Evolutionary conservation across 2,888 invertebrate genomes (phyloP).

Genomic region (Bellardia bayeri): DNA sequence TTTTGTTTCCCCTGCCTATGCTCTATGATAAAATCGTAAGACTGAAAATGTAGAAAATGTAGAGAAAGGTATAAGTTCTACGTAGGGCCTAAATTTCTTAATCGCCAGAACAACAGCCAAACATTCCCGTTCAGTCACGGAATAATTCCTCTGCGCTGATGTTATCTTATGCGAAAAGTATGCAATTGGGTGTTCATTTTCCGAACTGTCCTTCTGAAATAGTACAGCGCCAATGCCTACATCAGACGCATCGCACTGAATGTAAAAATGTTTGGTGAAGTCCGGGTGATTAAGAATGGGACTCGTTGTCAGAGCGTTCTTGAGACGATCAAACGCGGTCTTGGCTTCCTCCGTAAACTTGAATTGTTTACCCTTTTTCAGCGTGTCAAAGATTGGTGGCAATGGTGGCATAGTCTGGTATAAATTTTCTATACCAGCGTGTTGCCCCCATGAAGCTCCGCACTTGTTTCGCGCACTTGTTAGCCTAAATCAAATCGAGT

Average conservation of each 20-base stretch:
- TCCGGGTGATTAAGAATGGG: constrained; percentile 31
- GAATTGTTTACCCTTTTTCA: constrained; percentile 26
- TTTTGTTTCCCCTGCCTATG: background rate
- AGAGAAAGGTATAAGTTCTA: background rate
- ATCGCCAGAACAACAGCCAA: background rate
- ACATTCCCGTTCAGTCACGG: background rate
- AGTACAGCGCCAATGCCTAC: no score
- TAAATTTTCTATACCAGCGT: constrained; percentile 56
- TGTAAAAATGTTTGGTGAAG: constrained; percentile 10
- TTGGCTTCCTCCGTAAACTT: constrained; percentile 9
- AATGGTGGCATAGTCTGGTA: constrained; percentile 40
- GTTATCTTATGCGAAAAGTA: background rate
- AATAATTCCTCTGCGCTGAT: background rate
- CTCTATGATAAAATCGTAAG: background rate
- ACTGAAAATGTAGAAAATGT: background rate
- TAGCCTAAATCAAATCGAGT: no score
- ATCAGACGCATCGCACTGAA: background rate
- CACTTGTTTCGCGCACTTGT: constrained; percentile 13
- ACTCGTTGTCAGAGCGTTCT: background rate
- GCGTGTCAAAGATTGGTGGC: constrained; percentile 35
- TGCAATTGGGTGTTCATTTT: background rate
- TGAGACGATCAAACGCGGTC: background rate
- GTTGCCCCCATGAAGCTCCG: constrained; percentile 41
- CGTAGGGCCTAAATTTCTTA: no score
- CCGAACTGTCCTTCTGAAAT: no score